phyloP scores from a whole-genome alignment of 2,113 vertebrate species.

The Speoplatyrhinus poulsoni region DNA sequence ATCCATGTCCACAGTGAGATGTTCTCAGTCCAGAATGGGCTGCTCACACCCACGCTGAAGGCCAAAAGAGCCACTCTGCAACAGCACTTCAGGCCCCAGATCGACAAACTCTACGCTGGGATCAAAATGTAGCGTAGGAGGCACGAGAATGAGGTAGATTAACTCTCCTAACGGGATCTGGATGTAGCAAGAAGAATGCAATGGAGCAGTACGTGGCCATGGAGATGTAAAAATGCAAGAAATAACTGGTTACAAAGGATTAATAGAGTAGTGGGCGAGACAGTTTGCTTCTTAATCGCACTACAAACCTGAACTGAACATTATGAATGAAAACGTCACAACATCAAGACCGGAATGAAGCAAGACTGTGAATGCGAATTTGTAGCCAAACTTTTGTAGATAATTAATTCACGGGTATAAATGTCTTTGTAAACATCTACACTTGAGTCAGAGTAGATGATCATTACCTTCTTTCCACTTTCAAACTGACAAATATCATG shows the following conservation, averaged over 20 bases:
- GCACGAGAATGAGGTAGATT: neutral
- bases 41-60: slow-evolving; percentile 94
- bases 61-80: slow-evolving; percentile 86
- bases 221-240: too few species aligned
- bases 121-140: slow-evolving; percentile 75
- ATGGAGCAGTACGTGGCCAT: neutral
- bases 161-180: slow-evolving; percentile 2
- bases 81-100: slow-evolving; percentile 83
- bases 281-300: neutral
- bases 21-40: slow-evolving; percentile 88
- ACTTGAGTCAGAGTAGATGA: too few species aligned
- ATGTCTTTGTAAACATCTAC: too few species aligned
- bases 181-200: neutral
- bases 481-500: too few species aligned
- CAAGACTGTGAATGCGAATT: too few species aligned
- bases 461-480: too few species aligned
- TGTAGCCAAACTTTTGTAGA: too few species aligned
- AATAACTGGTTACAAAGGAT: neutral
- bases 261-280: neutral
- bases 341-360: neutral
- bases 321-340: neutral
- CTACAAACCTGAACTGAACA: neutral
- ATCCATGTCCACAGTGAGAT: slow-evolving; percentile 82
- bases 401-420: too few species aligned
- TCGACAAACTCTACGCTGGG: slow-evolving; percentile 86